Base-by-base conservation (phyloP, 2,113 vertebrate genomes). In the Phalacrocorax aristotelis region DNA sequence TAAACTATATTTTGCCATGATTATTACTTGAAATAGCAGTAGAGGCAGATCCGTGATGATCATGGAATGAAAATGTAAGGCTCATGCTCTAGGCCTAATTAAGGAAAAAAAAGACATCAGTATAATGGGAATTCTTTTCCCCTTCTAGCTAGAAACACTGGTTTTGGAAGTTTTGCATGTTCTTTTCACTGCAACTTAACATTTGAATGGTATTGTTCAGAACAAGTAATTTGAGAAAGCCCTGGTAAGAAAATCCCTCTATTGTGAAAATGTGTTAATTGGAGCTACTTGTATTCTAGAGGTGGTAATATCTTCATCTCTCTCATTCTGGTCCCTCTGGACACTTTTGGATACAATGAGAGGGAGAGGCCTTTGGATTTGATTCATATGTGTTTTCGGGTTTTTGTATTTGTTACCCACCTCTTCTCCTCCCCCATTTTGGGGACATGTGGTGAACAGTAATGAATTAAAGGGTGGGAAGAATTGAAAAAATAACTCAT, bases 201-300 rank as follows among this genome's bases (percentile, higher is more conserved):
- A 81, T 88, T 92, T 95, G 72, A 92, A 81, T 93, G 30, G 46
- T 48, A 80, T 90, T 93, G 90, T 96, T 97, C 68, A 92, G 64
- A 94, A 83, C 51, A 54, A 80, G 48, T 83, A 81, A 84, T 87
- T 87, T 92, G 83, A 94, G 89, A 92, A 83, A 87, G 25, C 34
- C 36, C 34, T 93, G 21, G 19, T 95, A 87, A 92, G 60, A 92
- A 88, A 93, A 64, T 60, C 69, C 3, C 8, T 80, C 83, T 92
- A 36, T 91, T 94, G 65, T 90, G 82, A 85, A 87, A 89, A 96
- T 80, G 87, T 93, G 90, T 90, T 93, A 95, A 92, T 92, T 93
- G 64, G 29, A 87, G 57, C 88, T 92, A 75, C 68, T 93, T 95
- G 69, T 75, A 65, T 91, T 97, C 57, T 65, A 82, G 94, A 92